These are phyloP conservation scores for Progne subis DNA, from an alignment of 2,113 vertebrate genomes.

Conservation along the genomic window DNA sequence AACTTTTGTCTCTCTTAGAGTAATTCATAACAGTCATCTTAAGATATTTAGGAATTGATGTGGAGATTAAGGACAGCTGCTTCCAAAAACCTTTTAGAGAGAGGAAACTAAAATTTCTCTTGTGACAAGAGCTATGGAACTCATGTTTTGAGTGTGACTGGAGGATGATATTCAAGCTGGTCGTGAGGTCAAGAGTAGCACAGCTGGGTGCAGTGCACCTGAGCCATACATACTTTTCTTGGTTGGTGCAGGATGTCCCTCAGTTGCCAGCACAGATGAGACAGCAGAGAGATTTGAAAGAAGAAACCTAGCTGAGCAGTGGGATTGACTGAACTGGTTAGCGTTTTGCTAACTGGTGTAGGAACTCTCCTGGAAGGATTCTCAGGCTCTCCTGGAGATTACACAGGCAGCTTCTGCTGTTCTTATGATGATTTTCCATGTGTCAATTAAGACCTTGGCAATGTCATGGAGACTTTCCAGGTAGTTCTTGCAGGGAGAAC, in stretches of 20 bases:
- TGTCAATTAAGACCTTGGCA: background rate
- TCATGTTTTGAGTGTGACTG: background rate
- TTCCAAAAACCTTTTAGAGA: background rate
- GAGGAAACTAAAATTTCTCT: background rate
- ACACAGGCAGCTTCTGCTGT: background rate
- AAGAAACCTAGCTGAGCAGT: background rate
- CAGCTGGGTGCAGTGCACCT: background rate
- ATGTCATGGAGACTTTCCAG: background rate
- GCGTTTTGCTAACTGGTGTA: background rate
- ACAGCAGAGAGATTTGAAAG: background rate
- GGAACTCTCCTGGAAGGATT: background rate
- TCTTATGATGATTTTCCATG: background rate
- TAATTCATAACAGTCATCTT: background rate
- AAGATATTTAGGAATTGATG: background rate
- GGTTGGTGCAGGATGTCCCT: background rate
- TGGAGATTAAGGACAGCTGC: background rate
- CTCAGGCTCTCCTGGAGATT: background rate
- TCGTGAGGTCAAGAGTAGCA: background rate
- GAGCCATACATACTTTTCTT: background rate
- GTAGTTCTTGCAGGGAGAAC: background rate
- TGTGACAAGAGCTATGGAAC: background rate
- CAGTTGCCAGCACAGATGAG: background rate
- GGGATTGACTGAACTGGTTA: background rate
- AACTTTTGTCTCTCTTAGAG: background rate
- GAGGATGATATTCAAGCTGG: background rate